Evolutionary conservation across 2,888 invertebrate species (phyloP).

Genomic region (Blastobasis lacticolella): DNA sequence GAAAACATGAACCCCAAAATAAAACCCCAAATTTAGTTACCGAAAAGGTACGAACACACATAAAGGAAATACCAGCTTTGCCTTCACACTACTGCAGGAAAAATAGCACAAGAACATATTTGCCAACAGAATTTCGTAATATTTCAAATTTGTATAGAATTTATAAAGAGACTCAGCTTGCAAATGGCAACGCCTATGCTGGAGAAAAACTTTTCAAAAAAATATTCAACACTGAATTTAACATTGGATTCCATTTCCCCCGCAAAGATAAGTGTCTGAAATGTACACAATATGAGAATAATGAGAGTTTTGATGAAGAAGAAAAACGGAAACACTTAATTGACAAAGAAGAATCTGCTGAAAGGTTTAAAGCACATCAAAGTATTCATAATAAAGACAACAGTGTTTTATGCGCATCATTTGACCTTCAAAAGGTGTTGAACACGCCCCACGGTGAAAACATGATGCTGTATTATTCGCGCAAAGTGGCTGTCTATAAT

Average conservation of each 20-base stretch:
- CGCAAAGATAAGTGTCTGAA: slow-evolving; percentile 12
- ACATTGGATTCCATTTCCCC: slow-evolving; percentile 13
- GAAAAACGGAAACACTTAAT: slow-evolving; percentile 11
- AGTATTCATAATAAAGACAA: slow-evolving; percentile 10
- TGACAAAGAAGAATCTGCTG: slow-evolving; percentile 14
- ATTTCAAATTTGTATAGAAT: slow-evolving; percentile 3
- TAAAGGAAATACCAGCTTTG: slow-evolving; percentile 10
- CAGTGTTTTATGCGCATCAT: slow-evolving; percentile 9
- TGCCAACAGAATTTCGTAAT: slow-evolving; percentile 8
- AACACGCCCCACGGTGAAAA: slow-evolving; percentile 17
- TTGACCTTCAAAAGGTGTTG: slow-evolving; percentile 13
- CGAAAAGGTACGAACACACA: slow-evolving; percentile 2
- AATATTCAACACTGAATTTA: slow-evolving; percentile 5
- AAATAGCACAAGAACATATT: slow-evolving; percentile 9
- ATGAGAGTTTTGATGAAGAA: slow-evolving; percentile 1
- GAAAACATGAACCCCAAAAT: slow-evolving; percentile 7
- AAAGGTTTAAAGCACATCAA: slow-evolving; percentile 11
- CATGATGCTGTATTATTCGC: slow-evolving; percentile 16
- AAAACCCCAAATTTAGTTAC: slow-evolving; percentile 8
- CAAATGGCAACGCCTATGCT: not conserved
- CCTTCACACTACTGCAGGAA: slow-evolving; percentile 14
- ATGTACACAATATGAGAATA: slow-evolving; percentile 9
- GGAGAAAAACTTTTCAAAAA: slow-evolving; percentile 1
- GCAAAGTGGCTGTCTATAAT: slow-evolving; percentile 17
- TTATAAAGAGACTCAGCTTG: slow-evolving; percentile 2